Base-by-base conservation (phyloP, 53 echinoderm and acorn worm species). In the Henricia sp. region DNA sequence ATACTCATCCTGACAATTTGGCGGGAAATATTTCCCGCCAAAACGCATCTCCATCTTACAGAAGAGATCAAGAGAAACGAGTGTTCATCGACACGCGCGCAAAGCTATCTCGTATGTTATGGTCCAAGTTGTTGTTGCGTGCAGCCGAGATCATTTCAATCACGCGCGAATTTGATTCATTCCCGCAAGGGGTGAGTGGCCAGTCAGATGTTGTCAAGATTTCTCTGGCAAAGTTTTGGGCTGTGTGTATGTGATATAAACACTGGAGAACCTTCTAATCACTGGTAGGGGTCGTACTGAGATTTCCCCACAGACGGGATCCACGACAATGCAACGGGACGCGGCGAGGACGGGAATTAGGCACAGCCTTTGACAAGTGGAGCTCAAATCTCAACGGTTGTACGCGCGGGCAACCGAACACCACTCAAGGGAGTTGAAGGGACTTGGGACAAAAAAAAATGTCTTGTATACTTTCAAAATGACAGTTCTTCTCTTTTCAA, bases 301-400 rank as follows among this genome's bases (percentile, higher is more conserved):
- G 80, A 80, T 80, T 80, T 80, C 80, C 80, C 80, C 0, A 48
- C 21, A 80, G 80, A 80, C 64, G 16, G 32, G 46, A 44, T 32
- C 13, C n/a, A 11, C 52, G 20, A 37, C 54, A 20, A 35, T 54
- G 10, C 12, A 35, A 51, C 36, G 42, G 51, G 35, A 21, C 51
- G 11, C 13, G 35, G 33, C n/a, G 21, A 43, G 19, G 58, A 26
- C 25, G 41, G 76, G 59, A 58, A 76, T 76, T 24, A 76, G 76
- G 19, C 42, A 11, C 32, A 29, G 25, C 76, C 6, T n/a, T n/a
- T 14, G 58, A 76, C 59, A 76, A 58, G 59, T 57, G 76, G 76
- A 19, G 2, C 42, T 9, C 27, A 38, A 8, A 41, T 59, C 59
- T 19, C 76, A 58, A 19, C 41, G 37, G 20, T 27, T 76, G 57